A percentile compares a stretch with the other conserved stretches of the same genome.
Conservation (phyloP, 2,113 vertebrate species). For the Chlorodrepanis virens region DNA sequence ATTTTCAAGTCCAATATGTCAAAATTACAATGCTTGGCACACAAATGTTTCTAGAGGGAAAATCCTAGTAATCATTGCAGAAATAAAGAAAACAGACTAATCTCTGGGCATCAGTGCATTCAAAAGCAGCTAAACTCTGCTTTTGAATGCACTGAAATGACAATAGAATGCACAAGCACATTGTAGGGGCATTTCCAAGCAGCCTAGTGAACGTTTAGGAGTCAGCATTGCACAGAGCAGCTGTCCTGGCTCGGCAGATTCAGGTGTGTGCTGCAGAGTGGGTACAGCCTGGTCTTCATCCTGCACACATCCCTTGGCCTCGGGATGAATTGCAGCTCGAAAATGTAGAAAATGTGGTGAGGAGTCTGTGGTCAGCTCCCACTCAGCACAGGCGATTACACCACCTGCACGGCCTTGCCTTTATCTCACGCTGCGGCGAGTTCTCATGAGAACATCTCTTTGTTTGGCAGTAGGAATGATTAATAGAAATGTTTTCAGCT, state of each 20-base stretch:
- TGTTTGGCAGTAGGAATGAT: not conserved
- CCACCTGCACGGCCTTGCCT: not conserved
- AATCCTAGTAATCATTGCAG: not conserved
- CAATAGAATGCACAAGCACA: not conserved
- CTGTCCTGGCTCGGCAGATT: rapidly evolving
- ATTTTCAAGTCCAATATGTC: constrained; percentile 24
- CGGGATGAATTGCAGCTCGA: not conserved
- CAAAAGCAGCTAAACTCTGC: not conserved
- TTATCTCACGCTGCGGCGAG: not conserved
- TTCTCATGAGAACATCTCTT: not conserved
- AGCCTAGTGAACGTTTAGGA: not conserved
- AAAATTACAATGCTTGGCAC: not conserved
- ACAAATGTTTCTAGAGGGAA: not conserved
- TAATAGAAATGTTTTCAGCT: not conserved
- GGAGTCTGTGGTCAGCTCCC: not conserved
- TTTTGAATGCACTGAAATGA: not conserved
- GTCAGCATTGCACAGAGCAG: not conserved
- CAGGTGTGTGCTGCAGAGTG: not conserved
- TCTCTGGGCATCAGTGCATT: not conserved
- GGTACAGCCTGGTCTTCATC: not conserved
- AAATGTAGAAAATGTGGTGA: not conserved
- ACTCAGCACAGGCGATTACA: not conserved
- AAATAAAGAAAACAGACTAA: not conserved
- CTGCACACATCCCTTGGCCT: not conserved
- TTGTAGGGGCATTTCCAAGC: not conserved